phyloP scores from a whole-genome alignment of 2,888 invertebrate genomes.

The Yponomeuta plumbellus region DNA sequence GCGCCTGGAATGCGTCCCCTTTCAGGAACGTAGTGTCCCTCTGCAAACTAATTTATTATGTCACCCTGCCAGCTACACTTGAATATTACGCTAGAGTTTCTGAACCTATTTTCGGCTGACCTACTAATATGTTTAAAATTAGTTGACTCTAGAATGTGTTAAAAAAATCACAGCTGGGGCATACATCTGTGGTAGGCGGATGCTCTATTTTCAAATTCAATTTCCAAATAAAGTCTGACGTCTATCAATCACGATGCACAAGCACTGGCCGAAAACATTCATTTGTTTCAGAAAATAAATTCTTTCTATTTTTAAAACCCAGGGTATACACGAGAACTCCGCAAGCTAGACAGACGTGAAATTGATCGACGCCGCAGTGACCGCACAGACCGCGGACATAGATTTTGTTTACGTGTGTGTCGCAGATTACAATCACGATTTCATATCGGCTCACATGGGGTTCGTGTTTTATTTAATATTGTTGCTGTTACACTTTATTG shows the following conservation, averaged over 20 bases:
- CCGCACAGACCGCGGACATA: constrained; percentile 6
- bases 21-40: constrained; percentile 2
- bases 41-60: constrained; percentile 7
- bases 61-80: neutral
- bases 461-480: neutral
- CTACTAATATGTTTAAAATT: neutral
- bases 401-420: constrained; percentile 5
- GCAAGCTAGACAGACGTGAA: neutral
- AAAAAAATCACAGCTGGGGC: no score
- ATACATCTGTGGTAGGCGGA: no score
- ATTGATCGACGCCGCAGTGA: constrained; percentile 10
- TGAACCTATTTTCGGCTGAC: neutral
- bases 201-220: no score
- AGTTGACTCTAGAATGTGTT: neutral
- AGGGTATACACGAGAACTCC: neutral
- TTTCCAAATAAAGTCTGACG: neutral
- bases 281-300: neutral
- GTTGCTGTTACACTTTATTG: no score
- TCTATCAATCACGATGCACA: neutral
- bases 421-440: constrained; percentile 9
- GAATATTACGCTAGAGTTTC: constrained; percentile 1
- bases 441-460: neutral
- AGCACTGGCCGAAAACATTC: constrained; percentile 1
- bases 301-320: neutral
- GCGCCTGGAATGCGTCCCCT: constrained; percentile 6